These are phyloP conservation scores for Lepus timidus DNA, from an alignment of 2,113 vertebrate genomes.

Conservation along the genomic window DNA sequence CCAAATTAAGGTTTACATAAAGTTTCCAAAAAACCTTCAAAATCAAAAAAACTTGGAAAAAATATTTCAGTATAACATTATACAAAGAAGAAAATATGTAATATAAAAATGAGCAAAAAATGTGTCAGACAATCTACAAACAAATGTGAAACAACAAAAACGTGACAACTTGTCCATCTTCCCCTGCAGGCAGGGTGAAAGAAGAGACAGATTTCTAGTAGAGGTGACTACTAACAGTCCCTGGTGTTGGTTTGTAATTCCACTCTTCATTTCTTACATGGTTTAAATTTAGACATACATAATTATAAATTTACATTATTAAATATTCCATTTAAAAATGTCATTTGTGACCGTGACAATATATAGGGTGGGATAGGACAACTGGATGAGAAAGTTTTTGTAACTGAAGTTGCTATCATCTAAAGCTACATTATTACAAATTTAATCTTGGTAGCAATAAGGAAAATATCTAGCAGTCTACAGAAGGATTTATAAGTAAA, in stretches of 20 bases:
- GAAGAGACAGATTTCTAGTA: background rate
- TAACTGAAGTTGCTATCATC: background rate
- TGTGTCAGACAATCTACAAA: background rate
- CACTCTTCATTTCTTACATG: background rate
- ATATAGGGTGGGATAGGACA: background rate
- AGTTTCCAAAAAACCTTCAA: background rate
- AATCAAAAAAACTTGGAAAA: background rate
- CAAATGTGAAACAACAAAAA: background rate
- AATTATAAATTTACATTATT: background rate
- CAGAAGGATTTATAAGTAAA: background rate
- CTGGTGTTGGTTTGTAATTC: background rate
- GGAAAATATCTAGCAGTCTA: background rate
- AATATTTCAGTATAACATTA: background rate
- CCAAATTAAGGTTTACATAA: background rate
- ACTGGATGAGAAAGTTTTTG: background rate
- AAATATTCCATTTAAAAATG: background rate
- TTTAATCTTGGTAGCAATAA: background rate
- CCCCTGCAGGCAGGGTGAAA: background rate
- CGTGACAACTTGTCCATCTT: background rate
- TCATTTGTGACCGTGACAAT: background rate
- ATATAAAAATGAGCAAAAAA: background rate
- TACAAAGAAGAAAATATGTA: background rate
- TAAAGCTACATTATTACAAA: background rate
- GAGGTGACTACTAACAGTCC: background rate
- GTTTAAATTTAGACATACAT: background rate